Evolutionary conservation across 1,140 invertebrate species (phyloP).

Genomic region (Uloborus diversus): DNA sequence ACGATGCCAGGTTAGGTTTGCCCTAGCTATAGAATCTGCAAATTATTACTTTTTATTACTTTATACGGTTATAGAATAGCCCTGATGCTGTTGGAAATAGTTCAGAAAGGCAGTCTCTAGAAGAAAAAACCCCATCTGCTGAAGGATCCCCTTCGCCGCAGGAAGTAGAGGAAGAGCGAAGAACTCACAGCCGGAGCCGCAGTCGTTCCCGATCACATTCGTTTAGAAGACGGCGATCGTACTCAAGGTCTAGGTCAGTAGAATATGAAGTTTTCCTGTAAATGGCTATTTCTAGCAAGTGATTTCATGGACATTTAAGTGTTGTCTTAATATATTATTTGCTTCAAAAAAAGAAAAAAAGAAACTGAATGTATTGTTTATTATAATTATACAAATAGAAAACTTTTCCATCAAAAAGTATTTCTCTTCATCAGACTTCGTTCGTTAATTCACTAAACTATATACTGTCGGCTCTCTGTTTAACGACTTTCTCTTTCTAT

Average conservation of each 20-base stretch:
- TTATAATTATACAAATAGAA: neutral
- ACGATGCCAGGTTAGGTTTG: too few relatives aligned
- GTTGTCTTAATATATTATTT: too few relatives aligned
- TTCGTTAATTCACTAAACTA: too few relatives aligned
- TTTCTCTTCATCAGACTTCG: too few relatives aligned
- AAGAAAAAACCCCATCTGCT: conserved; percentile 42
- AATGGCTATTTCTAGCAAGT: too few relatives aligned
- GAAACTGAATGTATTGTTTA: neutral
- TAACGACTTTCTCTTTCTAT: too few relatives aligned
- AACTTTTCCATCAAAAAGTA: too few relatives aligned
- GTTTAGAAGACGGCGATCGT: conserved; percentile 31
- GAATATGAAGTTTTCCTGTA: neutral
- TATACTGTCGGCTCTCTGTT: too few relatives aligned
- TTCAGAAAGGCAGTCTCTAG: conserved; percentile 33
- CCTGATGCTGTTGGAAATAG: conserved; percentile 28
- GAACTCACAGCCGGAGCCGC: conserved; percentile 13
- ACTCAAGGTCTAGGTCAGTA: conserved; percentile 30
- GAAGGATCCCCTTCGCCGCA: conserved; percentile 31
- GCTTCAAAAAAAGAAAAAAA: too few relatives aligned
- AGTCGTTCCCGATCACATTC: conserved; percentile 43
- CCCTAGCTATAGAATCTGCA: too few relatives aligned
- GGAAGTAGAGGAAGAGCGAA: conserved; percentile 20
- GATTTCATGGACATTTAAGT: neutral
- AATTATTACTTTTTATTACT: too few relatives aligned
- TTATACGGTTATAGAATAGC: conserved; percentile 33